Evolutionary conservation across 2,888 invertebrate species (phyloP).

Genomic region (Encarsia formosa): DNA sequence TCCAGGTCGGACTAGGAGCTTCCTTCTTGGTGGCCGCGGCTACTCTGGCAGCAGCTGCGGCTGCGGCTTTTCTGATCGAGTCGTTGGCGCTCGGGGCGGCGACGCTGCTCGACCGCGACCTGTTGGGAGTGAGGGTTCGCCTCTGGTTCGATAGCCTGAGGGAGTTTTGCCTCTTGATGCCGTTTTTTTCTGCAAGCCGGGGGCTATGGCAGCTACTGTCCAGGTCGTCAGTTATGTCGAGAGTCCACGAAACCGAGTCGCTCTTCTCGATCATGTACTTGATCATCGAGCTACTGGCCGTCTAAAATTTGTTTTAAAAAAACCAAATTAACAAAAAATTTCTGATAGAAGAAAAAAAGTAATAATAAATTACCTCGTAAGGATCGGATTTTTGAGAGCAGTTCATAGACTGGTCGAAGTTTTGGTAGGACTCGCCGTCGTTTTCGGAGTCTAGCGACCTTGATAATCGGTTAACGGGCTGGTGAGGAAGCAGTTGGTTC

Average conservation of each 20-base stretch:
- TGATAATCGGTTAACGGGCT: conserved; percentile 37
- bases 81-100: conserved; percentile 33
- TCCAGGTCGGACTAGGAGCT: conserved; percentile 34
- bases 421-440: conserved; percentile 33
- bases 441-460: conserved; percentile 43
- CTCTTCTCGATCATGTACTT: conserved; percentile 81
- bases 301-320: too few relatives aligned
- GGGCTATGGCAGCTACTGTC: conserved; percentile 23
- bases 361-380: too few relatives aligned
- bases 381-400: conserved; percentile 18
- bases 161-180: conserved; percentile 41
- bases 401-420: too few relatives aligned
- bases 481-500: conserved; percentile 41
- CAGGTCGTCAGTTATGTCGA: conserved; percentile 63
- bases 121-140: conserved; percentile 33
- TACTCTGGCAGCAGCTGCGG: conserved; percentile 7
- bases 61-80: neutral
- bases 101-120: conserved; percentile 45
- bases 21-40: conserved; percentile 21
- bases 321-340: too few relatives aligned
- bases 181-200: conserved; percentile 16
- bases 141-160: conserved; percentile 37
- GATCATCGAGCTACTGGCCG: conserved; percentile 56
- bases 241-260: conserved; percentile 82
- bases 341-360: too few relatives aligned